Conservation (phyloP, 2,113 vertebrate species). For the Phasianus colchicus region DNA sequence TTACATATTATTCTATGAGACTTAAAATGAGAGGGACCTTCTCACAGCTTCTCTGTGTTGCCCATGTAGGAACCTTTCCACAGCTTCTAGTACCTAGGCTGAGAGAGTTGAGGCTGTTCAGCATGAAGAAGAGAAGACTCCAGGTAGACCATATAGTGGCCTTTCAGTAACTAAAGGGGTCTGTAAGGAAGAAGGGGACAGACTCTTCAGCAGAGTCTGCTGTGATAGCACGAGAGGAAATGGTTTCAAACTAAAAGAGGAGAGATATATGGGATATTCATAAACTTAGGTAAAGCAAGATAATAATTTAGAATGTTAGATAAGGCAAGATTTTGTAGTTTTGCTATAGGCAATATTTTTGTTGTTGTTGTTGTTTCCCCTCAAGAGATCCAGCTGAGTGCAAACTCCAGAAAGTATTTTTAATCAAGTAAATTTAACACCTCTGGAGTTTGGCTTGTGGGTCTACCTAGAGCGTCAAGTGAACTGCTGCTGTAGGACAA, state of each 20-base stretch:
- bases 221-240: no score
- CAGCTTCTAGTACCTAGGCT: neutral
- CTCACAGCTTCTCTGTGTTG: neutral
- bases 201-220: no score
- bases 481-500: neutral
- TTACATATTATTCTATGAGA: neutral
- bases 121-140: no score
- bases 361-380: neutral
- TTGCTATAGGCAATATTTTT: neutral
- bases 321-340: neutral
- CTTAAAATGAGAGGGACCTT: slow-evolving; percentile 4
- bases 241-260: no score
- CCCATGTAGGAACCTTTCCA: neutral
- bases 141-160: no score
- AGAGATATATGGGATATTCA: neutral
- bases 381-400: neutral
- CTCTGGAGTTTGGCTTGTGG: neutral
- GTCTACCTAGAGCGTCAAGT: neutral
- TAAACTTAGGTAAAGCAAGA: neutral
- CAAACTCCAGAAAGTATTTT: neutral
- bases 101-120: no score
- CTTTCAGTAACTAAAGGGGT: no score
- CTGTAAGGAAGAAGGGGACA: no score
- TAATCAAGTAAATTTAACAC: neutral
- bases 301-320: neutral